Evolutionary conservation across 2,113 vertebrate species (phyloP).

Genomic region (Pseudorasbora parva): DNA sequence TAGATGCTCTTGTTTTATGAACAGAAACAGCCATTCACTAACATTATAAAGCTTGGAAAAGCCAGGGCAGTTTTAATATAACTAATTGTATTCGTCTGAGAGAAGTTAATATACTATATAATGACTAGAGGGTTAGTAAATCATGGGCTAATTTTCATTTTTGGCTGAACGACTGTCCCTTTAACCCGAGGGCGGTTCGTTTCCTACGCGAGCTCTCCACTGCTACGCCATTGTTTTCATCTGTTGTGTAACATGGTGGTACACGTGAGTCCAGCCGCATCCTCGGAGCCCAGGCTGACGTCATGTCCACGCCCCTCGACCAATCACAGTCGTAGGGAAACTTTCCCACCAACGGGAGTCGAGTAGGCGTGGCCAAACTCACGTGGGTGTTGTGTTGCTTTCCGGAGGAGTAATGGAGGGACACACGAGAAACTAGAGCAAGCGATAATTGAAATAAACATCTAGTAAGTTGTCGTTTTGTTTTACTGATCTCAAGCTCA

Average conservation of each 20-base stretch:
- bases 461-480: neutral
- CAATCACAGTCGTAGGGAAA: constrained; percentile 48
- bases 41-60: too few relatives aligned
- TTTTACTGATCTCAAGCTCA: neutral
- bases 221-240: constrained; percentile 47
- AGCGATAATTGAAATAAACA: constrained; percentile 34
- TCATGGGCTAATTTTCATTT: too few relatives aligned
- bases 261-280: constrained; percentile 70
- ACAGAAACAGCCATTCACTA: too few relatives aligned
- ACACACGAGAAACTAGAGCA: constrained; percentile 32
- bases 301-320: neutral
- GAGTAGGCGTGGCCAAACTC: constrained; percentile 67
- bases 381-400: constrained; percentile 78
- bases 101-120: too few relatives aligned
- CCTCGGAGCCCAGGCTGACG: neutral
- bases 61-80: too few relatives aligned
- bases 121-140: too few relatives aligned
- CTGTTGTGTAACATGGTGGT: constrained; percentile 72
- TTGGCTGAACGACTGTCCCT: too few relatives aligned
- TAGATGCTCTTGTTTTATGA: too few relatives aligned
- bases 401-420: constrained; percentile 16
- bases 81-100: too few relatives aligned
- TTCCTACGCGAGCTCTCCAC: neutral
- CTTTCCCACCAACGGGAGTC: constrained; percentile 54
- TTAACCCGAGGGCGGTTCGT: neutral